phyloP scores from a whole-genome alignment of 1,140 invertebrate species.

The Leptestheria dahalacensis region DNA sequence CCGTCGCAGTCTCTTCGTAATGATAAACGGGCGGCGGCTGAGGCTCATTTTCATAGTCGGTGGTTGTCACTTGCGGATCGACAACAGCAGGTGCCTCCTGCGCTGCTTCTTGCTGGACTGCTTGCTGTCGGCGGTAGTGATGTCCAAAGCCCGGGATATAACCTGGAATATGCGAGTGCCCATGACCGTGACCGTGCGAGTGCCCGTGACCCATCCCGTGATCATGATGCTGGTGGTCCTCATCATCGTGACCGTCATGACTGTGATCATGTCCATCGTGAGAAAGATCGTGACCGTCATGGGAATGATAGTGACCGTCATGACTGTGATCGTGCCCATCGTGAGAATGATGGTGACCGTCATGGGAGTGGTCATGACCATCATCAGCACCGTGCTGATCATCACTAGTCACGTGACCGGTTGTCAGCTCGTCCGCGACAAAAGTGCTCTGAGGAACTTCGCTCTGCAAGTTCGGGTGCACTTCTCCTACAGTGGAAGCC shows the following conservation, averaged over 20 bases:
- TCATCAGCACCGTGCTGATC: neutral
- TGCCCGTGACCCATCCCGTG: conserved; percentile 1
- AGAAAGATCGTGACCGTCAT: neutral
- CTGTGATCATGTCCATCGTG: neutral
- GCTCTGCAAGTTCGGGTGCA: too few relatives aligned
- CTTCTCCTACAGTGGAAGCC: too few relatives aligned
- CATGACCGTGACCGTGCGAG: conserved; percentile 6
- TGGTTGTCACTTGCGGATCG: neutral
- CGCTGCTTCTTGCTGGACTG: neutral
- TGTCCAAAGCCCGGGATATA: conserved; percentile 14
- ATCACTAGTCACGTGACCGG: neutral
- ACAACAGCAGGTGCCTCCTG: neutral
- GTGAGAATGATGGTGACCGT: neutral
- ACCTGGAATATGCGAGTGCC: conserved; percentile 12
- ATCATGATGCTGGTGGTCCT: conserved; percentile 2
- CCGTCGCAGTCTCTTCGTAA: too few relatives aligned
- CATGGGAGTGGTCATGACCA: neutral
- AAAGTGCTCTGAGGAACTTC: too few relatives aligned
- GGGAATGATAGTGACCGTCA: neutral
- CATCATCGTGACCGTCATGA: neutral
- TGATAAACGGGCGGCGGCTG: neutral
- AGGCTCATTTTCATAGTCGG: neutral
- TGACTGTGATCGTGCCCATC: conserved; percentile 2
- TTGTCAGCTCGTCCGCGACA: too few relatives aligned
- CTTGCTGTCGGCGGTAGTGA: conserved; percentile 2